Evolutionary conservation across 2,797 vertebrate species (phyloP), one percentile per base, ranked within the genome.

Genomic region (Onychomys leucogaster): DNA sequence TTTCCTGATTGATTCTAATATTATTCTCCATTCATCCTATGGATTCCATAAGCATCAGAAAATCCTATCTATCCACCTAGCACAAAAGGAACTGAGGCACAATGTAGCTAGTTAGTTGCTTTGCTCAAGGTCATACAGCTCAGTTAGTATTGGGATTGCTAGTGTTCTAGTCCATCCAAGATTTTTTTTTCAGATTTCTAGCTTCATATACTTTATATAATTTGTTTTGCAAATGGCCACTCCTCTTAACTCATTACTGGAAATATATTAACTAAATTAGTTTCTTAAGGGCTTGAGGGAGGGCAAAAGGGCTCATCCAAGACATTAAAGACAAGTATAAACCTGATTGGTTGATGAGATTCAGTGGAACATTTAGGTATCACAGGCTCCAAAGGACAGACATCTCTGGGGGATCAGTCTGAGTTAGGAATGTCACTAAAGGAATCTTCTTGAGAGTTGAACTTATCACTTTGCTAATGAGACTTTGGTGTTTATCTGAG

Each of bases 191-290:
- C 41, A 89, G 41, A 84, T 34, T 89, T 85, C 17, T 29, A 89
- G 52, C 57, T 43, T 88, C 55, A 67, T 34, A 57, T 57, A 17
- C 55, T 57, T 57, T 16, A 55, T 81, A n/a, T 75, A 80, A 92
- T 80, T 69, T 69, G 14, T 88, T 90, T 34, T 89, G 7, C 52
- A 85, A 94, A 93, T 89, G 32, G 63, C 34, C 8, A 27, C 32
- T 27, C 3, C 6, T 41, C 11, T 67, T 75, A 69, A 57, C 11
- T 87, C 43, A 83, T 94, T 90, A 86, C 92, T 92, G 52, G 77
- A 94, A 81, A 88, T 88, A 5, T 73, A 13, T 88, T 94, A 80
- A 85, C 37, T n/a, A 96, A 94, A 76, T 96, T 90, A 52, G 1
- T 83, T 94, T 90, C 55, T 92, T 90, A 90, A 87, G 78, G 89